Base-by-base conservation (phyloP, 1,140 invertebrate genomes). In the Danaus plexippus region DNA sequence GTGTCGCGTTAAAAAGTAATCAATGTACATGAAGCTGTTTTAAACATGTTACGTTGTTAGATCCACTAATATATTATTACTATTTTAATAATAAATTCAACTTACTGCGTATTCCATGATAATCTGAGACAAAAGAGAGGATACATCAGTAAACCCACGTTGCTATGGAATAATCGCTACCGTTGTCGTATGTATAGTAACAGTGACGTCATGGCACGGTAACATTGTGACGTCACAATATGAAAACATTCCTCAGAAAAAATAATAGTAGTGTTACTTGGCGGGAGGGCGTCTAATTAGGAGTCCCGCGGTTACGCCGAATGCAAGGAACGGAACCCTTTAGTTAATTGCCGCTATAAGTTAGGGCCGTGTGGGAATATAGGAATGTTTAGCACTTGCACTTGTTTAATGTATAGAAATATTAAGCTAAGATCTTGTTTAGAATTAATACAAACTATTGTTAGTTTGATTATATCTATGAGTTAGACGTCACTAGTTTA, bases 301-400 rank as follows among this genome's bases (percentile, higher is more conserved):
- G 79, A 80, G 67, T 80, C 82, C 77, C 71, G 76, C 72, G 73
- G 80, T 81, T 75, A 67, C 70, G 22, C 4, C 22, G 22, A 32
- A 32, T 71, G 66, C 66, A 71, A 81, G 69, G 69, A 75, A 68
- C 61, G 54, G 58, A 71, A 76, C 67, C 75, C 73, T 75, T 76
- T 80, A 52, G 62, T 61, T 82, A 85, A 85, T 85, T 85, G 82
- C 77, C 82, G 77, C 69, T 80, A 82, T 85, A 85, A 82, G 79
- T 72, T 66, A 70, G 73, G 80, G 78, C 73, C 63, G 73, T 82
- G 73, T 83, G 82, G 76, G 82, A 85, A 85, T 66, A 73, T 59
- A 32, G 22, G 22, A 32, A 32, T 32, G 22, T 32, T 57, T 63
- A 66, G 69, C 80, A 83, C 66, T 80, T 78, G 70, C 71, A 68